phyloP scores from a whole-genome alignment of 2,888 invertebrate species.

The Alcis repandata region DNA sequence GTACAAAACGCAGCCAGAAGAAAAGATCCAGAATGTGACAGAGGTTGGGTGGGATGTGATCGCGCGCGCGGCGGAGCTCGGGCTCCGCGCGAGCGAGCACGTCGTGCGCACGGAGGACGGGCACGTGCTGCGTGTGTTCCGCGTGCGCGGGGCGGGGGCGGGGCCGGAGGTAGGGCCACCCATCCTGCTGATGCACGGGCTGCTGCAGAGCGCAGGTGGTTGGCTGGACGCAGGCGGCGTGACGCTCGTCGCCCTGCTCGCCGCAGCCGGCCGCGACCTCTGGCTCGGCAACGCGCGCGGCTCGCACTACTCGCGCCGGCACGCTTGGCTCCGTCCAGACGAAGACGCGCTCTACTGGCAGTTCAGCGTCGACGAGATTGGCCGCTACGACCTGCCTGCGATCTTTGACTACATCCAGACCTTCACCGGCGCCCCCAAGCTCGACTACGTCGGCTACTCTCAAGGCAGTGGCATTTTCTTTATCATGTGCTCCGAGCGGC shows the following conservation, averaged over 20 bases:
- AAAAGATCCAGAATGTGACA: neutral
- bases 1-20: neutral
- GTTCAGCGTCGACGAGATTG: constrained; percentile 92
- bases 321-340: constrained; percentile 68
- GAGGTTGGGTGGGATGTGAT: neutral
- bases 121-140: constrained; percentile 66
- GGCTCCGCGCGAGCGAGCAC: constrained; percentile 65
- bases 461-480: constrained; percentile 89
- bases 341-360: constrained; percentile 83
- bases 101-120: constrained; percentile 68
- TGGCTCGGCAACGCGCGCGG: constrained; percentile 52
- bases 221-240: constrained; percentile 66
- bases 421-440: constrained; percentile 54
- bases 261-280: constrained; percentile 52
- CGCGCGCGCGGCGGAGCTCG: constrained; percentile 45
- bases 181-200: constrained; percentile 72
- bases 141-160: constrained; percentile 51
- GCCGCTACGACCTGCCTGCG: constrained; percentile 91
- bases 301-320: constrained; percentile 77
- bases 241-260: constrained; percentile 55
- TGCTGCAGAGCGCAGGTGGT: constrained; percentile 66
- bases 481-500: constrained; percentile 88
- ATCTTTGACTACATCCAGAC: constrained; percentile 67
- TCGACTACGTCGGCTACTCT: constrained; percentile 90
- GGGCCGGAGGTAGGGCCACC: constrained; percentile 54